These are phyloP conservation scores for Dexiosoma caninum DNA, from an alignment of 2,888 invertebrate species.

Conservation along the genomic window DNA sequence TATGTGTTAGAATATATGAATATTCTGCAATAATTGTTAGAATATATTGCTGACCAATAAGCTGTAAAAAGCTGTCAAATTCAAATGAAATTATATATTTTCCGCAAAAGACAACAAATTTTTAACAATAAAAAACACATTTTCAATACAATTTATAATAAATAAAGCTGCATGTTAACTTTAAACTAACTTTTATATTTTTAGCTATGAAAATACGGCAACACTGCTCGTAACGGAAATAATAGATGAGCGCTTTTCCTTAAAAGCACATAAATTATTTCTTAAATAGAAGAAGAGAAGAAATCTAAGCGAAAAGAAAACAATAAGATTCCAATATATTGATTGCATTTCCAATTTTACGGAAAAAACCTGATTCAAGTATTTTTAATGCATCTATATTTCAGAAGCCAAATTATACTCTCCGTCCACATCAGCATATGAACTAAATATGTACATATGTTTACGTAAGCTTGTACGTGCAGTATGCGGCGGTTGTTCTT, in stretches of 20 bases:
- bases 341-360: conserved; percentile 11
- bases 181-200: no score
- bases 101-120: no score
- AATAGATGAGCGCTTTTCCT: neutral
- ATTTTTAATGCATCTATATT: conserved; percentile 6
- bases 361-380: conserved; percentile 1
- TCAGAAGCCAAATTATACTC: conserved; percentile 29
- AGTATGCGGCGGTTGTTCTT: conserved; percentile 1
- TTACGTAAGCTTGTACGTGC: conserved; percentile 24
- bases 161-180: no score
- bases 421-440: neutral
- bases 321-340: conserved; percentile 14
- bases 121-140: no score
- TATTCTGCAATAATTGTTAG: no score
- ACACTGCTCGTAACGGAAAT: conserved; percentile 11
- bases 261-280: neutral
- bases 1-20: no score
- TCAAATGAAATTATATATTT: no score
- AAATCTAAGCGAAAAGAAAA: neutral
- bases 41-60: no score
- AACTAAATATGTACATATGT: conserved; percentile 8
- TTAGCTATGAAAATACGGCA: neutral
- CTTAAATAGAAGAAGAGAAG: neutral
- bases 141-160: no score
- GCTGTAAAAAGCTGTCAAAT: no score